A percentile compares a stretch with the other conserved stretches of the same genome.
phyloP scores from a whole-genome alignment of 2,797 vertebrate species.

The Gallinago stenura region DNA sequence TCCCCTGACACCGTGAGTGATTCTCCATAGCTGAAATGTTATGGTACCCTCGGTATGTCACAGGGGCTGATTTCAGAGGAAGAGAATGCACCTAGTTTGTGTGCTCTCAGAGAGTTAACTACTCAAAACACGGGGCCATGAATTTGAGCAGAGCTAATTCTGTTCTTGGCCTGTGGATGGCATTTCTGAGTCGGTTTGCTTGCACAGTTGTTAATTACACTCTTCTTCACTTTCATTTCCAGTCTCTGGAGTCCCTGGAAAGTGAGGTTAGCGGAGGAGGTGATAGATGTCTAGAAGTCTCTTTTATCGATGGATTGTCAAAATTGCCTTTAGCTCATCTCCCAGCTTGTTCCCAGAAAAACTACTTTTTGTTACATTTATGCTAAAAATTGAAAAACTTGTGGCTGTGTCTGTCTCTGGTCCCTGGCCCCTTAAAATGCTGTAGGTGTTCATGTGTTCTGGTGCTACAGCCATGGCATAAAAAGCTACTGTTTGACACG shows the following conservation, averaged over 20 bases:
- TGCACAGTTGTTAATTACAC: no score
- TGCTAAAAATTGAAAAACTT: neutral
- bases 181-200: neutral
- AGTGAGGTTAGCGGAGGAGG: neutral
- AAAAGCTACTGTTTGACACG: neutral
- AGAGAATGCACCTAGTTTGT: accelerated
- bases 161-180: neutral
- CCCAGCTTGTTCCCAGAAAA: neutral
- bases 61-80: neutral
- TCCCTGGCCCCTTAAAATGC: neutral
- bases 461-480: neutral
- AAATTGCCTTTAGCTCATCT: neutral
- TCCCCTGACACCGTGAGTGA: accelerated
- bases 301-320: neutral
- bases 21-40: neutral
- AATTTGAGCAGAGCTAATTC: neutral
- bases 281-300: neutral
- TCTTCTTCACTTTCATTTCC: neutral
- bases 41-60: accelerated
- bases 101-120: neutral
- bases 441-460: neutral
- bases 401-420: accelerated
- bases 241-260: neutral
- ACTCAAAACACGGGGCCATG: accelerated
- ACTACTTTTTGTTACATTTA: neutral